Evolutionary conservation across 2,797 vertebrate species (phyloP).

Genomic region (Sebastolobus alascanus): DNA sequence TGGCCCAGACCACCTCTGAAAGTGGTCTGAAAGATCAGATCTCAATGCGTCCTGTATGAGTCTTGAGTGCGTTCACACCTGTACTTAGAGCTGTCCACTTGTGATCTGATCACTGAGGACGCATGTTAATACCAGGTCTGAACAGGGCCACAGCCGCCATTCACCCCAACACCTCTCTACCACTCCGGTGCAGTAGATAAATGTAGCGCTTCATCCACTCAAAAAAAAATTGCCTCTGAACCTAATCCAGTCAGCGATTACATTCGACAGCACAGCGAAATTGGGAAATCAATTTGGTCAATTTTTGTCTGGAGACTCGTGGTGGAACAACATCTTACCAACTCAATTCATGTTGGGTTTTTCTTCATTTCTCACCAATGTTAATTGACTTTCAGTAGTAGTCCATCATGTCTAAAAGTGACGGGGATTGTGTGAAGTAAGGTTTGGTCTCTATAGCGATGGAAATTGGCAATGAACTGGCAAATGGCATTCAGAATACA

Average conservation of each 20-base stretch:
- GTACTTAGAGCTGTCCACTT: no score
- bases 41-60: no score
- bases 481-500: background rate
- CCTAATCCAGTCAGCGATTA: background rate
- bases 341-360: background rate
- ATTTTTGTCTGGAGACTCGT: background rate
- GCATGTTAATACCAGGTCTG: no score
- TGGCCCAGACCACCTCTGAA: no score
- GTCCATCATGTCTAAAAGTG: background rate
- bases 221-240: background rate
- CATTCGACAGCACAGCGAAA: background rate
- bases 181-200: no score
- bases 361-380: background rate
- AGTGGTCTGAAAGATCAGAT: no score
- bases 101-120: no score
- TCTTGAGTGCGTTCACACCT: no score
- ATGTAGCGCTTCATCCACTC: no score
- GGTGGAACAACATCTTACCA: no score
- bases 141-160: no score
- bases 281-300: background rate
- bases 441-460: background rate
- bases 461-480: background rate
- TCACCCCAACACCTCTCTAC: no score
- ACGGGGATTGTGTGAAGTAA: background rate
- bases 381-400: background rate